phyloP scores from a whole-genome alignment of 2,113 vertebrate species.

The Turnix velox region DNA sequence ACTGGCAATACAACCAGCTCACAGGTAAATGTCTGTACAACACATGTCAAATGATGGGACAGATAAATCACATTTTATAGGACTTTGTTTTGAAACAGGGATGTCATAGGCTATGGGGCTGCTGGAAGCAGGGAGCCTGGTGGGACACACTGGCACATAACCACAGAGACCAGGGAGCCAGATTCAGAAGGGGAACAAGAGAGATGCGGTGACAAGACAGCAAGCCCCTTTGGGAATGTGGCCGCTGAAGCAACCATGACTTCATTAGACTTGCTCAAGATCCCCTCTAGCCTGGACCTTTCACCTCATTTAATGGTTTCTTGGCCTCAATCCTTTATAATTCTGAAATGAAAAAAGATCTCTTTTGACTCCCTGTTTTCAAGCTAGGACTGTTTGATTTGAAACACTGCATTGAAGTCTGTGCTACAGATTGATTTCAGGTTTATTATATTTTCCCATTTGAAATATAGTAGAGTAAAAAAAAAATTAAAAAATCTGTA shows the following conservation, averaged over 20 bases:
- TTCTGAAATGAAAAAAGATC: conserved; percentile 15
- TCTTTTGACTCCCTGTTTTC: conserved; percentile 48
- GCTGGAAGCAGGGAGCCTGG: not conserved
- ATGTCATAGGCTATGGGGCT: accelerated
- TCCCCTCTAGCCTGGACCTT: conserved; percentile 57
- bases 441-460: conserved; percentile 58
- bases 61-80: not conserved
- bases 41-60: accelerated
- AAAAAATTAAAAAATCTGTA: not conserved
- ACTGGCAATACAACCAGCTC: not conserved
- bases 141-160: accelerated
- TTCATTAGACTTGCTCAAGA: conserved; percentile 64
- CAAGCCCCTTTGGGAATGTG: conserved; percentile 16
- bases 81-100: not conserved
- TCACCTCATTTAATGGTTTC: conserved; percentile 61
- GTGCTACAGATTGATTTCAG: conserved; percentile 60
- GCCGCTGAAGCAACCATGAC: conserved; percentile 47
- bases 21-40: not conserved
- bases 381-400: conserved; percentile 34
- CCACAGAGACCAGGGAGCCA: not conserved
- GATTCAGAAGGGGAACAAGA: not conserved
- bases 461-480: conserved; percentile 42
- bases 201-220: not conserved
- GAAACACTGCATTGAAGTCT: conserved; percentile 32
- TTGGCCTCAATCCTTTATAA: conserved; percentile 51